phyloP scores from a whole-genome alignment of 2,888 invertebrate genomes.

The Galerucella nymphaeae region DNA sequence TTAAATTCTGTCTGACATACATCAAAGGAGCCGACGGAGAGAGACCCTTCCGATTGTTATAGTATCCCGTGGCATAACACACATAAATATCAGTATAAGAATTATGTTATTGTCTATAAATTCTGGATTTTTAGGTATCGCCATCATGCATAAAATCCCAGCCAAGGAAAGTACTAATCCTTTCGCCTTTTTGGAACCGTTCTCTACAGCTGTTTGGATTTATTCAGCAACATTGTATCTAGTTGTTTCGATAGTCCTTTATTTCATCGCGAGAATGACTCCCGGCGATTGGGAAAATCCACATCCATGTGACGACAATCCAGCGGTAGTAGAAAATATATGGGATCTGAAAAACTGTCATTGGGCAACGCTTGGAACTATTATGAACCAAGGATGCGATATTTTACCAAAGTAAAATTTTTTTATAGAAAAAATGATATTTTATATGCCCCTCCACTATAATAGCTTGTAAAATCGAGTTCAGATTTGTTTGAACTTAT shows the following conservation, averaged over 20 bases:
- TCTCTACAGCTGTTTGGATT: conserved; percentile 88
- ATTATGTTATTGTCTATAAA: too few species aligned
- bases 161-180: conserved; percentile 81
- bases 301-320: conserved; percentile 88
- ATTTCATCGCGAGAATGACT: conserved; percentile 83
- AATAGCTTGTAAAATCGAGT: too few species aligned
- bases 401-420: conserved; percentile 83
- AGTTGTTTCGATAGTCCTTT: conserved; percentile 83
- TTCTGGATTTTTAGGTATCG: conserved; percentile 70
- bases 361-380: conserved; percentile 94
- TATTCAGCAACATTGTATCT: conserved; percentile 89
- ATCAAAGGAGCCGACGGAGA: too few species aligned
- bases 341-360: conserved; percentile 90
- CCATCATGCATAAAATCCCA: conserved; percentile 86
- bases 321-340: conserved; percentile 89
- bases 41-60: too few species aligned
- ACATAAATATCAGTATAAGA: too few species aligned
- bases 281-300: conserved; percentile 95
- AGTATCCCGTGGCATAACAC: too few species aligned
- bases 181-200: conserved; percentile 91
- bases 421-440: not conserved
- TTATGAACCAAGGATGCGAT: conserved; percentile 95
- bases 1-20: too few species aligned
- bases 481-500: too few species aligned
- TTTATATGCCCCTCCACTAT: too few species aligned